Percentiles rank a stretch among this genome's conserved stretches.
phyloP scores from a whole-genome alignment of 1,140 invertebrate species.

The Drosophila subpulchrella region DNA sequence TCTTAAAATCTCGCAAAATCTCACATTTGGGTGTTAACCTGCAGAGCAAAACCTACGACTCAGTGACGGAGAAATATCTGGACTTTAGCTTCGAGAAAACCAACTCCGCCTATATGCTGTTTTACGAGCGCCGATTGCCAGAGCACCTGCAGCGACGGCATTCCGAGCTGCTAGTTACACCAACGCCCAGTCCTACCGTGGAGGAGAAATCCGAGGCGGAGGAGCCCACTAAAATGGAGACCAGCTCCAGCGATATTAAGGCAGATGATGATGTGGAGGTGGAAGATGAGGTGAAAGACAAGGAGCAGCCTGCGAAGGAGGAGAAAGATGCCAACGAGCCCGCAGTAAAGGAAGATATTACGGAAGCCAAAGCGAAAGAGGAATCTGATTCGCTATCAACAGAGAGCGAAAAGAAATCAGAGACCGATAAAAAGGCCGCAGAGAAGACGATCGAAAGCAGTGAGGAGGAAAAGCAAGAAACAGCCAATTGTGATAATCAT shows the following conservation, averaged over 20 bases:
- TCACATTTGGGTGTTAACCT: background rate
- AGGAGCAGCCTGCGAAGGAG: conserved; percentile 18
- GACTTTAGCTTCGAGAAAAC: conserved; percentile 99
- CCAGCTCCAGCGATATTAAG: conserved; percentile 21
- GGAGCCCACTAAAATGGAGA: conserved; percentile 29
- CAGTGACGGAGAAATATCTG: conserved; percentile 98
- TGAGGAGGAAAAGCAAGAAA: conserved; percentile 57
- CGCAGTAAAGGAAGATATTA: background rate
- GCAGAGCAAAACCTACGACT: conserved; percentile 98
- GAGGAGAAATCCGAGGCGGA: conserved; percentile 59
- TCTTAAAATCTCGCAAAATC: background rate
- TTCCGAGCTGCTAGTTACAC: conserved; percentile 68
- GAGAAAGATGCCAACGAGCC: conserved; percentile 6
- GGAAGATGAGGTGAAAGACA: conserved; percentile 2
- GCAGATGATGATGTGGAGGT: conserved; percentile 1
- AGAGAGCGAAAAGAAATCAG: background rate
- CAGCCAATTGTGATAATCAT: conserved; percentile 82
- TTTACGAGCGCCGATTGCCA: conserved; percentile 91
- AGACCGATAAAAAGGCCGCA: background rate
- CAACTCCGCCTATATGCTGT: conserved; percentile 98
- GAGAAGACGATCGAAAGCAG: conserved; percentile 8
- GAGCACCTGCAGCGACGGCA: conserved; percentile 77
- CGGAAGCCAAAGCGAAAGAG: conserved; percentile 4
- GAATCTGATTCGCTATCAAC: background rate
- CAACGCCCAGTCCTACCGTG: conserved; percentile 67